Percentiles rank a stretch among this genome's conserved stretches.
These are phyloP conservation scores for Bombus waltoni DNA, from an alignment of 1,140 invertebrate genomes.

Conservation along the genomic window DNA sequence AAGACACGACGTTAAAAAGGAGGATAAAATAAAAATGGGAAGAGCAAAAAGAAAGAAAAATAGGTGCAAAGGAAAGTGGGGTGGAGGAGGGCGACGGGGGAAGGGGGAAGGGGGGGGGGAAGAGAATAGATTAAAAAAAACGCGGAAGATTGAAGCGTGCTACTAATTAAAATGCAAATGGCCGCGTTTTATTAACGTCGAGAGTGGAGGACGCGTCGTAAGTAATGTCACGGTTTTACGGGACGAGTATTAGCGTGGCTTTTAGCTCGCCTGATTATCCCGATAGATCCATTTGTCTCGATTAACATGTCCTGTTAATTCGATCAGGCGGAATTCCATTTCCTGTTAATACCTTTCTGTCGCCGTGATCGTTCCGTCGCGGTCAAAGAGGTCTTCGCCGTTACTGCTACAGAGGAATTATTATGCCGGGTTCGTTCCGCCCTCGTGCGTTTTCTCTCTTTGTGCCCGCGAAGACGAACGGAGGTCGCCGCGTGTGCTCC, in stretches of 20 bases:
- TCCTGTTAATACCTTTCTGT: conserved; percentile 25
- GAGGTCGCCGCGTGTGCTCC: not conserved
- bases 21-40: not conserved
- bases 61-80: not conserved
- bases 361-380: not conserved
- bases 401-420: not conserved
- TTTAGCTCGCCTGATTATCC: conserved; percentile 38
- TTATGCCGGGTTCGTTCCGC: not conserved
- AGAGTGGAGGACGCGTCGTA: conserved; percentile 37
- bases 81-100: no score
- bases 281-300: conserved; percentile 52
- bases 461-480: not conserved
- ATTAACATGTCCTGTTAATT: conserved; percentile 47
- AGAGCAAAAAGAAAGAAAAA: not conserved
- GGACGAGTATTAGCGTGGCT: conserved; percentile 17
- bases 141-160: not conserved
- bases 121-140: not conserved
- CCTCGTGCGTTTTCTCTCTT: not conserved
- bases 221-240: conserved; percentile 47
- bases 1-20: not conserved
- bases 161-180: conserved; percentile 55
- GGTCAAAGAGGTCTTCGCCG: conserved; percentile 16
- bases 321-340: conserved; percentile 47
- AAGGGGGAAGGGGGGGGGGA: no score
- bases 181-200: conserved; percentile 38